Evolutionary conservation across 2,888 invertebrate species (phyloP).

Genomic region (Stenichneumon culpator): DNA sequence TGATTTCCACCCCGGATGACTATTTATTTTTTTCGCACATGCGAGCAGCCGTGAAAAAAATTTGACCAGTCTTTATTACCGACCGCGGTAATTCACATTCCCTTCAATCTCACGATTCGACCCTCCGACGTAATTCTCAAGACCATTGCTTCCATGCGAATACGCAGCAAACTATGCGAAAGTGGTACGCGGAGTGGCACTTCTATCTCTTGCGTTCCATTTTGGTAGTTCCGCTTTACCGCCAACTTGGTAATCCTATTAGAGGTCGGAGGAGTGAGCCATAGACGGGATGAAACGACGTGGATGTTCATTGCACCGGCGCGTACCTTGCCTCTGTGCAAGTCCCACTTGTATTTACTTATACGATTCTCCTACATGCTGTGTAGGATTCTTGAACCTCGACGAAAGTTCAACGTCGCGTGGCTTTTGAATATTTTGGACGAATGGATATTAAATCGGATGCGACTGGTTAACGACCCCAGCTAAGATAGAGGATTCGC

Average conservation of each 20-base stretch:
- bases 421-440: neutral
- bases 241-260: conserved; percentile 21
- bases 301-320: neutral
- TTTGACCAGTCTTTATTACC: no score
- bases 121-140: neutral
- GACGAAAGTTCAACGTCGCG: neutral
- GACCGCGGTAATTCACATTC: no score
- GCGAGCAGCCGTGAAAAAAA: no score
- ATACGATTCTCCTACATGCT: neutral
- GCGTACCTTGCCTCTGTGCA: neutral
- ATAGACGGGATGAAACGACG: conserved; percentile 8
- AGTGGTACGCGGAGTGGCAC: neutral
- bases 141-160: neutral
- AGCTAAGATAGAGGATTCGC: neutral
- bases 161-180: neutral
- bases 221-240: conserved; percentile 22
- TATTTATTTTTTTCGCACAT: no score
- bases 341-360: conserved; percentile 4
- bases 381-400: conserved; percentile 1
- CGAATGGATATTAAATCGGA: conserved; percentile 3
- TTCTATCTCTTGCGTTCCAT: neutral
- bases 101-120: no score
- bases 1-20: no score
- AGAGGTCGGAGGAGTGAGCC: neutral
- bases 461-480: neutral